These are phyloP conservation scores for Andrena minutula DNA, from an alignment of 2,888 invertebrate species.

Conservation along the genomic window DNA sequence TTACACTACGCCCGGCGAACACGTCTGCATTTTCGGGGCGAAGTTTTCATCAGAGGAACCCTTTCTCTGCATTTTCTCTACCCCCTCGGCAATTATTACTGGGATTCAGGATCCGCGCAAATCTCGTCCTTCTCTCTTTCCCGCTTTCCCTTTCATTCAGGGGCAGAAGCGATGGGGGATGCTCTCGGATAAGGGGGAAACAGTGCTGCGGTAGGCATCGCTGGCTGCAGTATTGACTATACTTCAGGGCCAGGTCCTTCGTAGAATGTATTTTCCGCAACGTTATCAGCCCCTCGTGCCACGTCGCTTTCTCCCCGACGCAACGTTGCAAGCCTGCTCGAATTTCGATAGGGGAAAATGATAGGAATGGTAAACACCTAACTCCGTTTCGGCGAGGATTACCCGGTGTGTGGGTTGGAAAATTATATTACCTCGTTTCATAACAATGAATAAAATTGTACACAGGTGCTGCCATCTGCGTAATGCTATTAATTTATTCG, in stretches of 20 bases:
- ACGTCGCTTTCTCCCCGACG: constrained; percentile 49
- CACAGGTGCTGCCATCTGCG: no score
- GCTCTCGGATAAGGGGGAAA: constrained; percentile 54
- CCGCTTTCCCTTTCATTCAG: constrained; percentile 58
- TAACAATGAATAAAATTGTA: no score
- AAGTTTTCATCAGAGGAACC: constrained; percentile 65
- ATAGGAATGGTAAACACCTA: constrained; percentile 24
- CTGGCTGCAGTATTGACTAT: constrained; percentile 80
- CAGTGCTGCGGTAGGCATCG: constrained; percentile 57
- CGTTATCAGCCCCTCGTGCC: constrained; percentile 72
- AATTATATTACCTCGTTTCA: not conserved
- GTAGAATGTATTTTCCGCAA: constrained; percentile 72
- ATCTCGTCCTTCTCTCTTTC: constrained; percentile 59
- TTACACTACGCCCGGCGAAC: constrained; percentile 11
- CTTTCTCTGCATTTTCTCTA: constrained; percentile 60
- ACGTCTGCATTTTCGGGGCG: constrained; percentile 51
- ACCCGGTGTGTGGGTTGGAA: not conserved
- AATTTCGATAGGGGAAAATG: constrained; percentile 37
- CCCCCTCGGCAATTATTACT: constrained; percentile 65
- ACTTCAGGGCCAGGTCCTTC: constrained; percentile 64
- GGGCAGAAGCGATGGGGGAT: constrained; percentile 42
- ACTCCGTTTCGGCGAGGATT: constrained; percentile 21
- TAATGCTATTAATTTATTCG: no score
- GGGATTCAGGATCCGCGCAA: constrained; percentile 66
- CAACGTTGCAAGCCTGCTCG: constrained; percentile 24